A percentile compares a stretch with the other conserved stretches of the same genome.
phyloP scores from a whole-genome alignment of 2,797 vertebrate genomes.

The Phrynocephalus guinanensis region DNA sequence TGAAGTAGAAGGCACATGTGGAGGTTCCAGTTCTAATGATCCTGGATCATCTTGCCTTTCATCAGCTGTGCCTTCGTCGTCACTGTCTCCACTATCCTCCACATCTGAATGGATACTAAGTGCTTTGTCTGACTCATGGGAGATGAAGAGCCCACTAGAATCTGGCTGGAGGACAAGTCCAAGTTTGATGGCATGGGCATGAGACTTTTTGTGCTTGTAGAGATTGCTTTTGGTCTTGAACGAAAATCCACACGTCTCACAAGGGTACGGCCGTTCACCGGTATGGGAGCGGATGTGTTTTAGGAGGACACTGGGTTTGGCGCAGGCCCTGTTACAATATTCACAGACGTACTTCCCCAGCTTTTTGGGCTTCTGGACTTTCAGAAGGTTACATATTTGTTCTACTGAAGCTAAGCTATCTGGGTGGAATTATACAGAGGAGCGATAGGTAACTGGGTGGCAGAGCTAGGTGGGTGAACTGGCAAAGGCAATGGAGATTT shows the following conservation, averaged over 20 bases:
- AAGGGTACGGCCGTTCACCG: conserved; percentile 96
- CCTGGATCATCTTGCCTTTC: conserved; percentile 77
- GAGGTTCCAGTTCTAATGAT: conserved; percentile 83
- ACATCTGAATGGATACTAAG: conserved; percentile 90
- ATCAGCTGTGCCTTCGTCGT: conserved; percentile 90
- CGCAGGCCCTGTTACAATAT: conserved; percentile 94
- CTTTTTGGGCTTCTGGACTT: conserved; percentile 97
- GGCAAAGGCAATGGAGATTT: conserved; percentile 88
- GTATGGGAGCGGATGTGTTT: conserved; percentile 99
- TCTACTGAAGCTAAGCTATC: conserved; percentile 86
- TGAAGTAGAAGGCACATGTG: conserved; percentile 79
- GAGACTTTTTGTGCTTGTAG: conserved; percentile 99
- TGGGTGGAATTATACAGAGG: conserved; percentile 88
- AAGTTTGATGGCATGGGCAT: conserved; percentile 96
- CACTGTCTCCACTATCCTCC: conserved; percentile 95
- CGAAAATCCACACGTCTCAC: conserved; percentile 96
- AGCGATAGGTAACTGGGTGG: conserved; percentile 87
- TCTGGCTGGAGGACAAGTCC: conserved; percentile 91
- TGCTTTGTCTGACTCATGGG: conserved; percentile 94
- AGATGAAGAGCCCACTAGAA: conserved; percentile 86
- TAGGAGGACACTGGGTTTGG: conserved; percentile 96
- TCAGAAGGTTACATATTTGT: conserved; percentile 88
- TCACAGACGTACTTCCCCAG: conserved; percentile 97
- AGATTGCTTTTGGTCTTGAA: conserved; percentile 99
- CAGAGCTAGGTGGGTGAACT: conserved; percentile 84